Base-by-base conservation (phyloP, 2,888 invertebrate species). In the Drosophila gaucha region DNA sequence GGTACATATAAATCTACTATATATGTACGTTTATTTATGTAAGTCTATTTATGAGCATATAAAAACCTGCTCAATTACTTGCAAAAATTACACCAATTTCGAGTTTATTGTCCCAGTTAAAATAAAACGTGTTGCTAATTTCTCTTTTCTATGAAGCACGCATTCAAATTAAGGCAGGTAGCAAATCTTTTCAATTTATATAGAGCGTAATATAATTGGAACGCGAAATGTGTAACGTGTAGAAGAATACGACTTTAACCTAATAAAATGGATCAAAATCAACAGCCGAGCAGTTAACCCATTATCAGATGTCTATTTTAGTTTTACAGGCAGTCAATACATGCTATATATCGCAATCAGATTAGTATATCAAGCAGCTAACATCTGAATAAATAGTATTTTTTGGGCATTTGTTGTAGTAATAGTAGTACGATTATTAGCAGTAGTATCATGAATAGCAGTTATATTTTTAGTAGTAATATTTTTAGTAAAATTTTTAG, bases 61-160 rank as follows among this genome's bases (percentile, higher is more conserved):
- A 35, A 18, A 22, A 36, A 26, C 26, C n/a, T 12, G 30, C 51
- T 22, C 39, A 39, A 51, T 51, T 51, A 51, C 38, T 39, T 41
- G 31, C 20, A 47, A 26, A 64, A 64, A 47, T 60, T 22, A 64
- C 12, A 36, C 24, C 31, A 6, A 38, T 30, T 36, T 30, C 14
- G 9, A 18, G 24, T 38, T 26, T 31, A 22, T 47, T 31, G 49
- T 64, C 9, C 22, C 31, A 31, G 14, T 44, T 24, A 18, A 8
- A 3, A 22, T 6, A 20, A 20, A 43, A 63, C 31, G n/a, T 38
- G 46, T 26, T 9, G 24, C 36, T 10, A 44, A 30, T 26, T 20
- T 31, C 14, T 30, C 30, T 30, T 18, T 43, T 28, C 43, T 4
- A 36, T 30, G 14, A 10, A 16, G 3, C 9, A 10, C 12, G 10